Percentiles rank a stretch among this genome's conserved stretches.
These are phyloP conservation scores for Xiphias gladius DNA, from an alignment of 2,113 vertebrate species.

Conservation along the genomic window DNA sequence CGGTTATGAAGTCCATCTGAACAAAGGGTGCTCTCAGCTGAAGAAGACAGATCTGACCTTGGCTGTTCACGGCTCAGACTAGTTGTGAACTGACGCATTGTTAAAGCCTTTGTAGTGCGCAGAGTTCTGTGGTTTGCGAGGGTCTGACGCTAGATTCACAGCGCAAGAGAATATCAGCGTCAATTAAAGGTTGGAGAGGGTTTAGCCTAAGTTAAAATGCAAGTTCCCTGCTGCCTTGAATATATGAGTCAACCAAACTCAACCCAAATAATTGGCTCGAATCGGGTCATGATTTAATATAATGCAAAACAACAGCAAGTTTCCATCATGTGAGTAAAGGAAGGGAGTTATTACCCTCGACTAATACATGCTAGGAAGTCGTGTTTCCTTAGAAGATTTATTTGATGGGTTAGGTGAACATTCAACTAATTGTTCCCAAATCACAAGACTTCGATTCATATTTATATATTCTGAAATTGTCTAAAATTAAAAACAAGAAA, in stretches of 20 bases:
- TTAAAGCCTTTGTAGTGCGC: background rate
- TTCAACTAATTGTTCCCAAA: background rate
- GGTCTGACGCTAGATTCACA: constrained; percentile 6
- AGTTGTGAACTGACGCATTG: constrained; percentile 5
- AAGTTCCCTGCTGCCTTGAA: background rate
- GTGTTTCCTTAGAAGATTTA: background rate
- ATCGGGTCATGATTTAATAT: background rate
- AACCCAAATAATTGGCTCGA: too few species aligned
- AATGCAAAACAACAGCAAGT: background rate
- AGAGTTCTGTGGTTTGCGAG: constrained; percentile 10
- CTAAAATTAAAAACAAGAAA: background rate
- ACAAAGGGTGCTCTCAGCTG: constrained; percentile 70
- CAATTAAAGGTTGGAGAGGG: background rate
- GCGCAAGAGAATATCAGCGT: background rate
- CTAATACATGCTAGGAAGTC: constrained; percentile 9
- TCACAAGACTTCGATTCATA: background rate
- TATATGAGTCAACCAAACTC: background rate
- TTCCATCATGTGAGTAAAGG: background rate
- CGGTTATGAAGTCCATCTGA: constrained; percentile 53
- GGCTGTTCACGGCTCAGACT: constrained; percentile 48
- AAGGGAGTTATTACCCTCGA: background rate
- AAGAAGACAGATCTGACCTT: constrained; percentile 50
- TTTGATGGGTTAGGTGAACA: background rate
- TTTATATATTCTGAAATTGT: background rate
- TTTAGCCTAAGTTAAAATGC: background rate